Evolutionary conservation across 2,797 vertebrate species (phyloP).

Genomic region (Malurus leucopterus): DNA sequence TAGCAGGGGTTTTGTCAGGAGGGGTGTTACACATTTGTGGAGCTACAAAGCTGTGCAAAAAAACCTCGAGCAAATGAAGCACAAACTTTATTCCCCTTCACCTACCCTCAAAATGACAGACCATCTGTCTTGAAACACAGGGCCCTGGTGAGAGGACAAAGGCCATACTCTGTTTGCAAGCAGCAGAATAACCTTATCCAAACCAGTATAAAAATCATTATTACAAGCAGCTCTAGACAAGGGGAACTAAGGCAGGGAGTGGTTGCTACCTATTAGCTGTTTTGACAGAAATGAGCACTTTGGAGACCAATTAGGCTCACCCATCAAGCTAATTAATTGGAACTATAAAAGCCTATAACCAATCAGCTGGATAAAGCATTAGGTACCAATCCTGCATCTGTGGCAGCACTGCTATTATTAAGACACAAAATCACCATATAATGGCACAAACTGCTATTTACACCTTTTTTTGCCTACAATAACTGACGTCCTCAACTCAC

Average conservation of each 20-base stretch:
- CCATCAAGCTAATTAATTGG: constrained; percentile 4
- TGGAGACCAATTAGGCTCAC: neutral
- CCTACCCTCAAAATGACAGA: neutral
- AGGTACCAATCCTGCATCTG: neutral
- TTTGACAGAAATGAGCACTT: neutral
- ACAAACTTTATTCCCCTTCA: neutral
- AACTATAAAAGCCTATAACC: neutral
- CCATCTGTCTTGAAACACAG: neutral
- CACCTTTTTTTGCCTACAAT: neutral
- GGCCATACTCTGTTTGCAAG: neutral
- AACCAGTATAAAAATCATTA: neutral
- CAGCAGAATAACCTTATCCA: neutral
- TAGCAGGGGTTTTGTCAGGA: neutral
- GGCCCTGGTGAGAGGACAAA: neutral
- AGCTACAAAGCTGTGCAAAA: neutral
- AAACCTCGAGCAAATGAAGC: neutral
- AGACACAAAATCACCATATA: neutral
- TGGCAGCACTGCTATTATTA: neutral
- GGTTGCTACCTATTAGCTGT: neutral
- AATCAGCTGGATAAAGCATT: neutral
- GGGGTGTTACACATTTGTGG: fast-evolving
- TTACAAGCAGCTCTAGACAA: neutral
- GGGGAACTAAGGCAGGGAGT: neutral
- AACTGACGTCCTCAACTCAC: neutral
- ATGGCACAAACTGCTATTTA: neutral